Percentiles rank a stretch among this genome's conserved stretches.
phyloP scores from a whole-genome alignment of 2,113 vertebrate species.

The Chionodraco myersi region DNA sequence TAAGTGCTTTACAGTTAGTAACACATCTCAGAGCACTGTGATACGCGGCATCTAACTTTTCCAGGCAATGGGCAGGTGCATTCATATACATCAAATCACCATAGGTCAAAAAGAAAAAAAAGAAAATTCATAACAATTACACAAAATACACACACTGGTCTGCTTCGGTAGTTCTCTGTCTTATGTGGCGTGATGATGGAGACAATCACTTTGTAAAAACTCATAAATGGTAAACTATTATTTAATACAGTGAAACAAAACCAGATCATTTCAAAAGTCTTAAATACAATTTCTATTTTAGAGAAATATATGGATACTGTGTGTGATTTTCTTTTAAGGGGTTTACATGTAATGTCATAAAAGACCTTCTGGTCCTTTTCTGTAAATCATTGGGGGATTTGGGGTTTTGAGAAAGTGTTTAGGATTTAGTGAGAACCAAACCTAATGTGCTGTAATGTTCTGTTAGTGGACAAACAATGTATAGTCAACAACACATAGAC shows the following conservation, averaged over 20 bases:
- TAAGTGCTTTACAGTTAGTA: too few species aligned
- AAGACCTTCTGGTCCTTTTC: too few species aligned
- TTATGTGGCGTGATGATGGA: background rate
- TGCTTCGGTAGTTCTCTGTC: background rate
- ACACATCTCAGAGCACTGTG: too few species aligned
- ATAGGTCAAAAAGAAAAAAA: too few species aligned
- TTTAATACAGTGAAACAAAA: background rate
- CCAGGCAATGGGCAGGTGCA: too few species aligned
- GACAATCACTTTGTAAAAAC: background rate
- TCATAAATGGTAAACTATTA: background rate
- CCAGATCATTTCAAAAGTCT: background rate
- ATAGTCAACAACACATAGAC: background rate
- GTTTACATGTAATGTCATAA: background rate
- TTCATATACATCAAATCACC: too few species aligned
- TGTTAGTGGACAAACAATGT: background rate
- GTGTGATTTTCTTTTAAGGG: background rate
- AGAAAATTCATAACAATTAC: background rate
- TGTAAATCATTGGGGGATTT: background rate
- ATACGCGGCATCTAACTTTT: too few species aligned
- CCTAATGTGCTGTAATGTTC: background rate
- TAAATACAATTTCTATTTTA: background rate
- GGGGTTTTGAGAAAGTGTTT: background rate
- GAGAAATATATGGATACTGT: background rate
- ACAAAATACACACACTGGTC: background rate
- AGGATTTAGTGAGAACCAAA: background rate